Evolutionary conservation across 2,113 vertebrate genomes (phyloP), one percentile per base, ranked within the genome.

Genomic region (Sylvilagus bachmani): DNA sequence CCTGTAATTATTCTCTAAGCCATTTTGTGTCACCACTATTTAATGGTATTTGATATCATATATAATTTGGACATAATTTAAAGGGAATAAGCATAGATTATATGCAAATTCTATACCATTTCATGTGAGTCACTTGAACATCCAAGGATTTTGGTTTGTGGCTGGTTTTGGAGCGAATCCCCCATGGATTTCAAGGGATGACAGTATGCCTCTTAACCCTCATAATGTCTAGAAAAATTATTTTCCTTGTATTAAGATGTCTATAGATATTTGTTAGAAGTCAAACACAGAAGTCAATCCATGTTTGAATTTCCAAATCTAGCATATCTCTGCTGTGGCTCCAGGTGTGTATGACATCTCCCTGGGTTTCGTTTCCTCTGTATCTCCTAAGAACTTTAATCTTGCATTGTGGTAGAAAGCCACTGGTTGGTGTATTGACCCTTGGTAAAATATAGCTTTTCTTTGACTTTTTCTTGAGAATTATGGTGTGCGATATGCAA

Each of bases 261-360:
- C 29, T 38, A n/a, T 16, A 11, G 55, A 7, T 92, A 84, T 84
- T 83, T 38, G 5, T 17, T 89, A 33, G 49, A 93, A 51, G 53
- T 86, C 91, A 91, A 86, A 93, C 6, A 14, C 16, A 77, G 31
- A 96, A 85, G 62, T 66, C 38, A 80, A 55, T 69, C 13, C 89
- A 10, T 90, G 12, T 10, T 73, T 85, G 78, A 78, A 81, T 77
- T 58, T 73, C 14, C 6, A 91, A 85, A 77, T 75, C 31, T 55
- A 71, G 12, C 12, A 36, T 5, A 10, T 2, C 25, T 33, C 69
- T 67, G 12, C 14, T 88, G 31, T 58, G 29, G 7, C 38, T 12
- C 38, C 14, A 87, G 5, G 4, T 21, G n/a, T 51, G 1, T 38
- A 17, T 27, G 33, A 27, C 10, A 24, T 5, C 8, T 64, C 21